phyloP scores from a whole-genome alignment of 2,797 vertebrate species.

The Gymnocypris eckloni region DNA sequence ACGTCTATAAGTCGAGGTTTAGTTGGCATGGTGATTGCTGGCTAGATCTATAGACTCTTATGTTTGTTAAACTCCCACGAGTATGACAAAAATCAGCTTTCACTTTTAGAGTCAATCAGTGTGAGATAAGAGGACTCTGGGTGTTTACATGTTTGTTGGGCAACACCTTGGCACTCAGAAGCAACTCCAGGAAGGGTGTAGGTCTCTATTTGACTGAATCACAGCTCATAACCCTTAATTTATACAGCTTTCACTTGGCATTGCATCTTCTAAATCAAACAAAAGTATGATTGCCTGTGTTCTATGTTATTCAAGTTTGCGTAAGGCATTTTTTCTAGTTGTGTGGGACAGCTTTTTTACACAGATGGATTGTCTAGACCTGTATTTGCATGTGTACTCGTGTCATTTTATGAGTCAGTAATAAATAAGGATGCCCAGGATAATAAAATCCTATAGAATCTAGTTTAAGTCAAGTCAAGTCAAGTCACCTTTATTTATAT shows the following conservation, averaged over 20 bases:
- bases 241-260: slow-evolving; percentile 21
- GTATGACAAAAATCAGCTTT: slow-evolving; percentile 43
- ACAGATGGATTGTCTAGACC: background rate
- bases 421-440: background rate
- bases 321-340: background rate
- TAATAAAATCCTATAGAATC: background rate
- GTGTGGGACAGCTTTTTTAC: background rate
- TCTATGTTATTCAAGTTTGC: background rate
- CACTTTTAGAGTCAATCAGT: slow-evolving; percentile 32
- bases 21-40: slow-evolving; percentile 46
- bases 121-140: background rate
- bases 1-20: slow-evolving; percentile 30
- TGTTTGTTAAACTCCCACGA: slow-evolving; percentile 24
- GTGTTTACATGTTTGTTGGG: slow-evolving; percentile 20
- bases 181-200: slow-evolving; percentile 17
- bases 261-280: slow-evolving; percentile 33
- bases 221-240: slow-evolving; percentile 41
- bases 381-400: slow-evolving; percentile 1
- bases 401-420: background rate
- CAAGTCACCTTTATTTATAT: no score
- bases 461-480: no score
- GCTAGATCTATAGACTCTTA: slow-evolving; percentile 34
- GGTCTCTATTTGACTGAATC: slow-evolving; percentile 34
- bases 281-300: slow-evolving; percentile 32
- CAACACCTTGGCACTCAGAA: slow-evolving; percentile 23